phyloP scores from a whole-genome alignment of 2,797 vertebrate species.

The Rousettus madagascariensis region DNA sequence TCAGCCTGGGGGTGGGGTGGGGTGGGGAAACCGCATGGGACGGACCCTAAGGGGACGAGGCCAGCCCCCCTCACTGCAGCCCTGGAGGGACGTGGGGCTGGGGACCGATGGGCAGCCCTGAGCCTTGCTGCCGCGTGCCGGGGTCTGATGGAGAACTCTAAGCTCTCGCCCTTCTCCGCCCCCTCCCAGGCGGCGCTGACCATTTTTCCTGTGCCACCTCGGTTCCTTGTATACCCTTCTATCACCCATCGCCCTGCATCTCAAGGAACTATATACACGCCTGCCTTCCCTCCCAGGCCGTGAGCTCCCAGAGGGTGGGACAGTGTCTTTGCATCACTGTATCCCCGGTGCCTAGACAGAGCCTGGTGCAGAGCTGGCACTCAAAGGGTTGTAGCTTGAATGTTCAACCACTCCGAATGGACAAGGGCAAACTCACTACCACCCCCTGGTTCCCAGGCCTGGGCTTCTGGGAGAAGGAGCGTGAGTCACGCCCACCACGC shows the following conservation, averaged over 20 bases:
- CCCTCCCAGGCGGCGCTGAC: neutral
- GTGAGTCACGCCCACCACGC: rapidly evolving
- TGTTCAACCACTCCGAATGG: neutral
- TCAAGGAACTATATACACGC: neutral
- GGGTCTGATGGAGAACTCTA: neutral
- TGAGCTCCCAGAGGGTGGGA: neutral
- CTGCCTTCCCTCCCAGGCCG: neutral
- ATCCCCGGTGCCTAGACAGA: neutral
- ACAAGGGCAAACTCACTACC: neutral
- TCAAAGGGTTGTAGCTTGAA: neutral
- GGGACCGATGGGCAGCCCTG: neutral
- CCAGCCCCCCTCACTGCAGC: neutral
- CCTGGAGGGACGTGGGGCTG: neutral
- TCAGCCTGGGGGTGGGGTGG: conserved; percentile 87
- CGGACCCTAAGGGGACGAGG: neutral
- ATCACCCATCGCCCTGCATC: neutral
- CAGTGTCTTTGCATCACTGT: neutral
- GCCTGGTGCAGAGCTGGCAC: neutral
- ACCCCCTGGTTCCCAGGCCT: neutral
- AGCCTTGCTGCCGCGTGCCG: neutral
- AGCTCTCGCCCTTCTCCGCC: neutral
- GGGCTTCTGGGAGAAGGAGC: neutral
- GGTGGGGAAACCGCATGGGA: neutral
- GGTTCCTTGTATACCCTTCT: neutral
- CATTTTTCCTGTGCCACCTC: neutral